Conservation (phyloP, 1,140 invertebrate species). For the Tetraneura akinire region DNA sequence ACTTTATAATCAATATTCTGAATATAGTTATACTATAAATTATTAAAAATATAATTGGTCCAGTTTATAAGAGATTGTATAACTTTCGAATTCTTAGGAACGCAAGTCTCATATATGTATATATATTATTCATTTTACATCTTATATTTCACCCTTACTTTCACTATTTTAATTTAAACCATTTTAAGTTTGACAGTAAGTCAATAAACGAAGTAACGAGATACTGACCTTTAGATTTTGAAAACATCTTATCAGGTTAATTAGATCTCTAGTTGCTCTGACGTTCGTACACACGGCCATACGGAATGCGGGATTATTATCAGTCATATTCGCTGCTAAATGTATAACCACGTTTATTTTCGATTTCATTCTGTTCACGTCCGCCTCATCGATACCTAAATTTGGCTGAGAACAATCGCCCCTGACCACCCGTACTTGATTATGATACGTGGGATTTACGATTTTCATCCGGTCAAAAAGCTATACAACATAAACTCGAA, state of each 20-base stretch:
- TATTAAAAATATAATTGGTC: too few relatives aligned
- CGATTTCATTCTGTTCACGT: conserved; percentile 58
- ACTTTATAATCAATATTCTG: too few relatives aligned
- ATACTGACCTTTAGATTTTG: conserved; percentile 11
- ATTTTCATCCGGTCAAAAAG: conserved; percentile 51
- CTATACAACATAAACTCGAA: neutral
- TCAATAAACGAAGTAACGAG: too few relatives aligned
- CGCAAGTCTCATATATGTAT: too few relatives aligned
- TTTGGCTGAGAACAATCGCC: conserved; percentile 63
- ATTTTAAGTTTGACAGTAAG: too few relatives aligned
- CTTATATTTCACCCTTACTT: too few relatives aligned
- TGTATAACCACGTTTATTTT: conserved; percentile 71
- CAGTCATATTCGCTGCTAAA: conserved; percentile 82
- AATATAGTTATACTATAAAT: too few relatives aligned
- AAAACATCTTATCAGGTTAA: conserved; percentile 55
- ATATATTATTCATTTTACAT: too few relatives aligned
- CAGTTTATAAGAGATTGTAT: too few relatives aligned
- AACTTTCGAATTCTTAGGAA: too few relatives aligned
- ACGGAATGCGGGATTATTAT: conserved; percentile 69
- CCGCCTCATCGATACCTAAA: conserved; percentile 61
- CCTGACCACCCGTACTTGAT: conserved; percentile 57
- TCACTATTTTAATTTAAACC: too few relatives aligned
- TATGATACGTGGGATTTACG: conserved; percentile 50
- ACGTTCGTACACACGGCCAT: conserved; percentile 66
- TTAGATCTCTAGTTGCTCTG: conserved; percentile 64